phyloP scores from a whole-genome alignment of 2,113 vertebrate genomes.

The Plotosus lineatus region DNA sequence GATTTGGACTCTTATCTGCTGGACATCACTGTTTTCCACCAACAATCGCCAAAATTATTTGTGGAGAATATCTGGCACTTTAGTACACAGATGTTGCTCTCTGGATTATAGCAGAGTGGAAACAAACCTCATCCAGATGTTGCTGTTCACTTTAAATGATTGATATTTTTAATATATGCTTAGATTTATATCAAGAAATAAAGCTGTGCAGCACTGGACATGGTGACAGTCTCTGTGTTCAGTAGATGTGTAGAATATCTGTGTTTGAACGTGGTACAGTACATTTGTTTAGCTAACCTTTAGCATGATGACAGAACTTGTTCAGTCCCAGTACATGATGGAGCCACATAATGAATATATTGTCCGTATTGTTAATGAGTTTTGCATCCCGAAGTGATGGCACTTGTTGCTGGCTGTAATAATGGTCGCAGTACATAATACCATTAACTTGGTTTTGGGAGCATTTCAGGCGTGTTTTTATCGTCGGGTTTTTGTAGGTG shows the following conservation, averaged over 20 bases:
- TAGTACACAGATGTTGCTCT: too few species aligned
- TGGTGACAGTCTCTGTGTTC: not conserved
- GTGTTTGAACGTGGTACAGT: not conserved
- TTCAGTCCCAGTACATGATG: not conserved
- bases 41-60: too few species aligned
- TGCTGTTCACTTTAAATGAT: not conserved
- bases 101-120: too few species aligned
- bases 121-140: not conserved
- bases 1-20: conserved; percentile 30
- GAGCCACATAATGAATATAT: not conserved
- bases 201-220: not conserved
- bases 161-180: not conserved
- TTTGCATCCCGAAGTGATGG: not conserved
- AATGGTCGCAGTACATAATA: not conserved
- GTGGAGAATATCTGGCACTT: conserved; percentile 22
- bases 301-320: not conserved
- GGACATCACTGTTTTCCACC: too few species aligned
- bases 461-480: not conserved
- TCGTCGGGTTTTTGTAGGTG: not conserved
- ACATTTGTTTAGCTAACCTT: not conserved
- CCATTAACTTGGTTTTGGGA: not conserved
- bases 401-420: not conserved
- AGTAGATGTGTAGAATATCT: not conserved
- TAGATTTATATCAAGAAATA: not conserved
- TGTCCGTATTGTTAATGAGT: not conserved